Evolutionary conservation across 2,113 vertebrate species (phyloP), one percentile per base, ranked within the genome.

Genomic region (Athene cunicularia): DNA sequence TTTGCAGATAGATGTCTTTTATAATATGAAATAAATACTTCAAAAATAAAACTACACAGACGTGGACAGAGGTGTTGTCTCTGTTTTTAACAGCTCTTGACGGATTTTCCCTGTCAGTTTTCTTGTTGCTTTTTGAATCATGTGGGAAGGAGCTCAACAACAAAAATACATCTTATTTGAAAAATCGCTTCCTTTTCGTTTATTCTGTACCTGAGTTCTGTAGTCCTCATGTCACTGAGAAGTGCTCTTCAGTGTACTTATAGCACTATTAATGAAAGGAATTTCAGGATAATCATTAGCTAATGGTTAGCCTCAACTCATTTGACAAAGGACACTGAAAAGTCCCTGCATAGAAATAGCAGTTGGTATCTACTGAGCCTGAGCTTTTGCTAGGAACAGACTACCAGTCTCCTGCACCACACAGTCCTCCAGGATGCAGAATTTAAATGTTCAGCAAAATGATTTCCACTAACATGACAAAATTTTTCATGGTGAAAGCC

Each of bases 381-480:
- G 35, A 80, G 64, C 3, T 88, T 95, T 81, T 62, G 23, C n/a
- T 88, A 82, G 58, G 26, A 91, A 90, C 12, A 76, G 24, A 58
- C 21, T 91, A 87, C 60, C n/a, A 81, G 64, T 87, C 91, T 94
- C 41, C 52, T 83, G 50, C 30, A 22, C 23, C 21, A 88, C 62
- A 53, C 43, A 91, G 58, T 53, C 33, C 77, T 88, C 75, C 58
- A 82, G 75, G 68, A 84, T 66, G 26, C 41, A 73, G 72, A 80
- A 93, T 92, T 97, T 93, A 94, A 97, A 49, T 53, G 70, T 73
- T 93, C 71, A 86, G 62, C 70, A 90, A 97, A 94, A 93, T 88
- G 8, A 97, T 94, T 98, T 97, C 92, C 83, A 88, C 83, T 85
- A 95, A 67, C 73, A 95, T 1, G 10, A 96, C 86, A 92, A 94